Base-by-base conservation (phyloP, 2,888 invertebrate species). In the Eupithecia centaureata region DNA sequence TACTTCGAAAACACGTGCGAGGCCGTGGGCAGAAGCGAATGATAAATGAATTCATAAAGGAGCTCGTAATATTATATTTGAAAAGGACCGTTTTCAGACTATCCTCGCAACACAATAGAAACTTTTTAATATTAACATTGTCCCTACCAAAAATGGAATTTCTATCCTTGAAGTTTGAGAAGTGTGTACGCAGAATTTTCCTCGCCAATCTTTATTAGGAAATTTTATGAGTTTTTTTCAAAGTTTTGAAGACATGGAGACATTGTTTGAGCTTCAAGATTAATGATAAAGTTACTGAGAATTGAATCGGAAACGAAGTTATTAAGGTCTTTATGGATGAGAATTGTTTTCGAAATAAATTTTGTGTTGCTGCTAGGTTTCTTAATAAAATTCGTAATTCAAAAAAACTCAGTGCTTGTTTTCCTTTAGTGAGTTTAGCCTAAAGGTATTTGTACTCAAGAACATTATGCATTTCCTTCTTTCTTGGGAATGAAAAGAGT, bases 111-210 rank as follows among this genome's bases (percentile, higher is more conserved):
- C 68, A 74, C 73, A 64, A 70, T 63, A 66, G 63, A 73, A 71
- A 65, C 72, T 77, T 76, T n/a, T 77, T 74, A 75, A 72, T 73
- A 73, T n/a, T 61, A 61, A 62, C 65, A 67, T 54, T 28, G 71
- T 71, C 47, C 27, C 25, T 61, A 54, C 30, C 60, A 22, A 66
- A 68, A 52, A 61, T 15, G 8, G 33, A 25, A 59, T 35, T 62
- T 56, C 68, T 66, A 65, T 72, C 70, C 28, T 73, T 74, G 65
- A 62, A 70, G 33, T 63, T 65, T 54, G 54, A 63, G 61, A 62
- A 63, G 61, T 65, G 67, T 70, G 61, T 30, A 52, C 57, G 60
- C 58, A 42, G 70, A 72, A 74, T 62, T 71, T 38, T 65, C 22
- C 57, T 18, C 25, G 32, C 10, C 54, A 25, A 52, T 47, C 62